A percentile compares a stretch with the other conserved stretches of the same genome.
Conservation (phyloP, 1,140 invertebrate species). For the Sinonovacula constricta region DNA sequence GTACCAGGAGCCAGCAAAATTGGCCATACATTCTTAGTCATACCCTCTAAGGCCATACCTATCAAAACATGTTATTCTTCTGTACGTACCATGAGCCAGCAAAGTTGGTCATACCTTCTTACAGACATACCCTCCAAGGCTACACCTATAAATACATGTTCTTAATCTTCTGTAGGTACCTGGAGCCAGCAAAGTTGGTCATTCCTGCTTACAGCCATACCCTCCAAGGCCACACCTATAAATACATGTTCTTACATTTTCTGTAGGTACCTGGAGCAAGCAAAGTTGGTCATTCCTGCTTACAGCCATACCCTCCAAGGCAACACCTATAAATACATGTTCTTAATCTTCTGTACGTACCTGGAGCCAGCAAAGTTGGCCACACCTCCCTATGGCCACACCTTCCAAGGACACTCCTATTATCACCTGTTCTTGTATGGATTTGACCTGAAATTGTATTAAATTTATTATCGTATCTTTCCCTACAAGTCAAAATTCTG, state of each 20-base stretch:
- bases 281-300: too few species aligned
- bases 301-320: background rate
- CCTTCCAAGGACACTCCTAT: slow-evolving; percentile 63
- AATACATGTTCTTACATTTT: background rate
- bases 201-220: background rate
- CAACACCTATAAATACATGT: background rate
- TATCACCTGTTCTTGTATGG: slow-evolving; percentile 45
- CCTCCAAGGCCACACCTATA: background rate
- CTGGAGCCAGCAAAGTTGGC: slow-evolving; percentile 64
- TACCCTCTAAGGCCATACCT: background rate
- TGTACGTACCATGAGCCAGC: background rate
- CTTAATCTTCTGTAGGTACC: background rate
- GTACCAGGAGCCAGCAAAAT: background rate
- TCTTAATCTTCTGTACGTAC: slow-evolving; percentile 26
- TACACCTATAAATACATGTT: background rate
- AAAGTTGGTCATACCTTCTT: too few species aligned
- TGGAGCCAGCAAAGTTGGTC: background rate
- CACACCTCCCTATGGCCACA: slow-evolving; percentile 59
- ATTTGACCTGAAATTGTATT: slow-evolving; percentile 52
- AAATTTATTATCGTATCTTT: too few species aligned
- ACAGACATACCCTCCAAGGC: background rate
- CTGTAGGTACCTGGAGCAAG: background rate
- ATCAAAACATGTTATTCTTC: background rate
- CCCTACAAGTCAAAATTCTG: too few species aligned
- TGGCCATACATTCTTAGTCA: background rate